Evolutionary conservation across 2,888 invertebrate species (phyloP).

Genomic region (Drosophila acutilabella): DNA sequence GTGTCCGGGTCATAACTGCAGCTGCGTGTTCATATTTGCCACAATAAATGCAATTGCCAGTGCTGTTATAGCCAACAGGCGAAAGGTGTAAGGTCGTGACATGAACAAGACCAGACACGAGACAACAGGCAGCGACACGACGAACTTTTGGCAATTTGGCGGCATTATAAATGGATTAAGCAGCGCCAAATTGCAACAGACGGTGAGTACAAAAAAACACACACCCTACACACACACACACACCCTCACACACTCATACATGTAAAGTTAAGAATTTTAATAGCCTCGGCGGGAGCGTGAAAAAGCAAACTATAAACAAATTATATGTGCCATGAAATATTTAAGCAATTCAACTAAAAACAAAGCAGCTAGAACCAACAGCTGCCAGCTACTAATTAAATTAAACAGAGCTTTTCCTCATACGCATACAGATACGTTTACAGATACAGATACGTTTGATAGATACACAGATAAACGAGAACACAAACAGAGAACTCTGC

Average conservation of each 20-base stretch:
- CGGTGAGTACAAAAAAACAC: conserved; percentile 60
- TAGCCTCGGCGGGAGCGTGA: conserved; percentile 12
- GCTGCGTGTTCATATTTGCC: conserved; percentile 38
- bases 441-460: neutral
- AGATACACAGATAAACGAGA: neutral
- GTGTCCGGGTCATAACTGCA: conserved; percentile 31
- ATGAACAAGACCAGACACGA: conserved; percentile 14
- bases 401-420: conserved; percentile 44
- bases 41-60: conserved; percentile 41
- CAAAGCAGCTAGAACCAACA: conserved; percentile 24
- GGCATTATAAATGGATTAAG: conserved; percentile 73
- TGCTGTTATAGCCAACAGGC: conserved; percentile 12
- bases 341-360: conserved; percentile 56
- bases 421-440: conserved; percentile 9
- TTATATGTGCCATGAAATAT: conserved; percentile 59
- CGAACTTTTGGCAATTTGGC: conserved; percentile 69
- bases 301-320: conserved; percentile 45
- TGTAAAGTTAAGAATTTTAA: conserved; percentile 23
- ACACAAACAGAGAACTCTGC: conserved; percentile 5
- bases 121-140: neutral
- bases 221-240: conserved; percentile 7
- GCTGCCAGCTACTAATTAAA: conserved; percentile 71
- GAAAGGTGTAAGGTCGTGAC: conserved; percentile 15
- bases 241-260: neutral
- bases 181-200: conserved; percentile 72